Base-by-base conservation (phyloP, 37 sponge, comb jelly and placozoan species). In the Tethya wilhelma region DNA sequence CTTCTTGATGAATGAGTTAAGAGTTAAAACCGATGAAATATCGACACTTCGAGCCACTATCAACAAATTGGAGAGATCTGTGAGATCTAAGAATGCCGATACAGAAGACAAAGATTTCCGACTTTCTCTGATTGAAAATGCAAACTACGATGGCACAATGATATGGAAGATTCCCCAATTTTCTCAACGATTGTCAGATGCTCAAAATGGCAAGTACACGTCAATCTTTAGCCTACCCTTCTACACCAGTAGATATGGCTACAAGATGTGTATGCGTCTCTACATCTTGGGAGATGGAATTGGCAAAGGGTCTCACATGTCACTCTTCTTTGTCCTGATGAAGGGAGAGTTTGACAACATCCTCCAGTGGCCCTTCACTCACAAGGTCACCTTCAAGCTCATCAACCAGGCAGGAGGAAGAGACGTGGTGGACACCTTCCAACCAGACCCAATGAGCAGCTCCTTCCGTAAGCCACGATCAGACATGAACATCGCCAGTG, bases 341-440 rank as follows among this genome's bases (percentile, higher is more conserved):
- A 75, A 58, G 33, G 91, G 93, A 74, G 93, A 93, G 83, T 93
- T 80, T 81, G 93, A 93, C 67, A 84, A 82, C 42, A 82, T 93
- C 64, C 79, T 93, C 19, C 82, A 76, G 29, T 93, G 93, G 93
- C 93, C 93, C 2, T 93, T 86, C 49, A 82, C 73, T 6, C 80
- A 89, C 69, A 84, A 81, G 68, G 90, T 89, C 6, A 89, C 93
- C 56, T 89, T 93, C 64, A 40, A 42, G 44, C 91, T 93, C 38
- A 42, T 93, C 82, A 89, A 89, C 74, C 93, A 89, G 74, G 57
- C 7, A 2, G 76, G 70, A 12, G 77, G 77, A 12, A 34, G 75
- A 11, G 93, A 92, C 44, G 38, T 92, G 1, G 66, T 87, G 26
- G 93, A 92, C 34, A 83, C 85, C 11, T 92, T 92, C 81, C 86